Evolutionary conservation across 1,140 invertebrate species (phyloP), one percentile per base, ranked within the genome.

Genomic region (Holcopasites calliopsidis): DNA sequence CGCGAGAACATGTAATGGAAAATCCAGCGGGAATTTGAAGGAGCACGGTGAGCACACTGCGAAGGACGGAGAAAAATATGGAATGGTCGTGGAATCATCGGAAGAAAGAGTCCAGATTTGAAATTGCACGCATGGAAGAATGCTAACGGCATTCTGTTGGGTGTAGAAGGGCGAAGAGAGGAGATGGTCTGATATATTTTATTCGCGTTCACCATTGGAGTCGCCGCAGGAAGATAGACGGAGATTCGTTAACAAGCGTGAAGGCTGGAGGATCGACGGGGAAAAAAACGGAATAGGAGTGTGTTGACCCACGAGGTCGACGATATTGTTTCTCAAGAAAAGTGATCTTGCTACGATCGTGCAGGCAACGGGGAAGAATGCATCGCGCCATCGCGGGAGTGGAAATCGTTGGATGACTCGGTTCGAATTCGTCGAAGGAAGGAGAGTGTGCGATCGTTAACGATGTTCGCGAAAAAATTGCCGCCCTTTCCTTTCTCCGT

Each of bases 51-150:
- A 54, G 55, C 66, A 77, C 60, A 61, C 28, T n/a, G n/a, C 54
- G 52, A 50, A 52, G 49, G 44, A 42, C 33, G 11, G 47, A 31
- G 68, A 52, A 68, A 83, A 82, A 83, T 83, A 83, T 92, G 91
- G 91, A 83, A 92, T 91, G 90, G 90, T 92, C 91, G 84, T 92
- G 91, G 90, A 92, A 92, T 88, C 91, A 91, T 84, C 89, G 91
- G 79, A 91, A 92, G 86, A 91, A 92, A 92, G 86, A 77, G 84
- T 83, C 83, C 44, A 76, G 85, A 80, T 88, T 58, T 77, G 74
- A 66, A 76, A 71, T 57, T 50, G 16, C 47, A n/a, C 10, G 47
- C 38, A 55, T n/a, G 49, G 49, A 64, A 60, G 42, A 33, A 70
- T 65, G 42, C 33, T 60, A 40, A 65, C 44, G 52, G 47, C 10